These are phyloP conservation scores for Hemichromis elongatus DNA, from an alignment of 2,113 vertebrate genomes.

Conservation along the genomic window DNA sequence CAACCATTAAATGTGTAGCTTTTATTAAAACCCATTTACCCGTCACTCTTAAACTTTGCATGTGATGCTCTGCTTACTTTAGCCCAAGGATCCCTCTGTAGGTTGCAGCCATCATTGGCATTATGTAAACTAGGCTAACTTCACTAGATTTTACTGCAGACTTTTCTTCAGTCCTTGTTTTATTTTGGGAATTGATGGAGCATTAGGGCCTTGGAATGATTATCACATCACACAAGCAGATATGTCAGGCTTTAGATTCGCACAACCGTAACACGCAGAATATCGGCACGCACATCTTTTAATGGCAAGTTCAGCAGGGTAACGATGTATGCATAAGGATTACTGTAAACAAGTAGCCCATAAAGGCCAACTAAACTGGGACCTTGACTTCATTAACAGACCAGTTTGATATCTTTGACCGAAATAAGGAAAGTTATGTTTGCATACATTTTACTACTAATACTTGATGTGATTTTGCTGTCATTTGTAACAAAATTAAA, in stretches of 20 bases:
- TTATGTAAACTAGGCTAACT: background rate
- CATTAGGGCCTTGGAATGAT: background rate
- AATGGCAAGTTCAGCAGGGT: background rate
- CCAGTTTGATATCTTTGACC: background rate
- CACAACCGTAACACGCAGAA: background rate
- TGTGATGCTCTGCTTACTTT: background rate
- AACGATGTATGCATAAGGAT: background rate
- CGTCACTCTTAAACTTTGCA: background rate
- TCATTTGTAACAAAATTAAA: background rate
- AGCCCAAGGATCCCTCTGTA: background rate
- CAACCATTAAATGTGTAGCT: background rate
- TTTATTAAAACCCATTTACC: background rate
- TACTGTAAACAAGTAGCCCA: background rate
- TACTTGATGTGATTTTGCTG: background rate
- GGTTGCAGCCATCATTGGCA: background rate
- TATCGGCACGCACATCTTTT: background rate
- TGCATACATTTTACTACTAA: background rate
- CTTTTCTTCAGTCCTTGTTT: background rate
- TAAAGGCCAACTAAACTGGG: background rate
- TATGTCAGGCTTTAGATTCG: background rate
- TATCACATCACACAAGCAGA: background rate
- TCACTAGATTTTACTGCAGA: background rate
- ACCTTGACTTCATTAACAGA: background rate
- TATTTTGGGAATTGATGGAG: background rate
- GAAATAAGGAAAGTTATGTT: background rate